A percentile compares a stretch with the other conserved stretches of the same genome.
Conservation (phyloP, 2,888 invertebrate species). For the Cenopis cana region DNA sequence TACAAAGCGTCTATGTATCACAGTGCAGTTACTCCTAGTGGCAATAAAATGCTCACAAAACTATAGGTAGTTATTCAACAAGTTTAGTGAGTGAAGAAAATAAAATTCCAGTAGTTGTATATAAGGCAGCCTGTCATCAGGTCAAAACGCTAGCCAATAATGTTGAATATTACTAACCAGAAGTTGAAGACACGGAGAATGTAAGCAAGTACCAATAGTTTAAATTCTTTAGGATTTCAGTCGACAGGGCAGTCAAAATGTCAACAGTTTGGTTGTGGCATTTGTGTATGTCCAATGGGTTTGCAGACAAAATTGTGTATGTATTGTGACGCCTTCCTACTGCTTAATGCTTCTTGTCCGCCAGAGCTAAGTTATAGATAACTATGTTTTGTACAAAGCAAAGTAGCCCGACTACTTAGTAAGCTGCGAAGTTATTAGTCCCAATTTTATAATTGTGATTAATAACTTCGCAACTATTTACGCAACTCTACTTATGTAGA, state of each 20-base stretch:
- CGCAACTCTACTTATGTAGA: no score
- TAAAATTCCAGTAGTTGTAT: background rate
- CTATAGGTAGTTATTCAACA: background rate
- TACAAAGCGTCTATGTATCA: slow-evolving; percentile 5
- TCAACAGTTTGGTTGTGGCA: background rate
- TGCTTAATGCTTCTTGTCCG: background rate
- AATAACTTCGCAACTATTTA: no score
- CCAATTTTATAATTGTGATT: no score
- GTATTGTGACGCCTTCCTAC: background rate
- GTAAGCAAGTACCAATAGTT: background rate
- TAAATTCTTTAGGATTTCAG: background rate
- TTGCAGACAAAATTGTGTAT: slow-evolving; percentile 4
- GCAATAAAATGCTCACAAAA: background rate
- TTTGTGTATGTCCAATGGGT: background rate
- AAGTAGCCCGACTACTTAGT: no score
- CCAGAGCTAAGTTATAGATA: background rate
- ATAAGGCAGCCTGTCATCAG: background rate
- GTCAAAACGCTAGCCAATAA: background rate
- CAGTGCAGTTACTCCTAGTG: slow-evolving; percentile 1
- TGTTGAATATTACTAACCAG: background rate
- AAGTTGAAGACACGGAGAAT: background rate
- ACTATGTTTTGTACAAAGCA: background rate
- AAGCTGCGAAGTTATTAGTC: background rate
- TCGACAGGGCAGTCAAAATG: background rate
- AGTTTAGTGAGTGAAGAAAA: background rate